Conservation (phyloP, 2,113 vertebrate genomes). For the Leucoraja erinaceus region DNA sequence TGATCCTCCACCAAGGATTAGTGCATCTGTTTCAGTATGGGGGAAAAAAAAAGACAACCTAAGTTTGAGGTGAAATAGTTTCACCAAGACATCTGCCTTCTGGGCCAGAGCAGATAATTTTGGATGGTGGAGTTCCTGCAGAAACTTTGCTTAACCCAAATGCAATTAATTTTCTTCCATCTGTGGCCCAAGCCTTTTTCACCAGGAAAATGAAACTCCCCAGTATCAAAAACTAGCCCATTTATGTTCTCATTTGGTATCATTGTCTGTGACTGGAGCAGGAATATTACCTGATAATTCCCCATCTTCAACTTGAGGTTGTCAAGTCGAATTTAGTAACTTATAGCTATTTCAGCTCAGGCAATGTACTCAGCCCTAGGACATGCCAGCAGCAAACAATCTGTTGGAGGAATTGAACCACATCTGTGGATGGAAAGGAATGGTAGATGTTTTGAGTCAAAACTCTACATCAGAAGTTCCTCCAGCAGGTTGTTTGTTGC, state of each 20-base stretch:
- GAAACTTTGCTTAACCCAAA: not conserved
- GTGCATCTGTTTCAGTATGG: not conserved
- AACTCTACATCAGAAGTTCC: too few relatives aligned
- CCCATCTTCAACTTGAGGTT: not conserved
- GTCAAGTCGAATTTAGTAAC: not conserved
- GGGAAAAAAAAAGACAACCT: not conserved
- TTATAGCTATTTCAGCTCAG: not conserved
- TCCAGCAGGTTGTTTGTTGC: too few relatives aligned
- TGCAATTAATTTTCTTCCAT: not conserved
- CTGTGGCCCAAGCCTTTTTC: not conserved
- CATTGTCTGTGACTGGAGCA: not conserved
- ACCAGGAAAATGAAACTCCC: not conserved
- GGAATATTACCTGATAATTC: not conserved
- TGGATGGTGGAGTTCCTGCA: not conserved
- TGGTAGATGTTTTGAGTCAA: too few relatives aligned
- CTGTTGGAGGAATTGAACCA: too few relatives aligned
- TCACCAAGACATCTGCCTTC: not conserved
- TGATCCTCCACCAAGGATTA: not conserved
- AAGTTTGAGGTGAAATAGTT: not conserved
- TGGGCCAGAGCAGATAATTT: not conserved
- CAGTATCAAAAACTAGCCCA: not conserved
- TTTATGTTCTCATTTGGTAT: not conserved
- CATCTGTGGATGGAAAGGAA: too few relatives aligned
- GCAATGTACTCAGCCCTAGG: not conserved
- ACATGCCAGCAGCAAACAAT: too few relatives aligned